Evolutionary conservation across 2,113 vertebrate species (phyloP).

Genomic region (Coracopsis vasa): DNA sequence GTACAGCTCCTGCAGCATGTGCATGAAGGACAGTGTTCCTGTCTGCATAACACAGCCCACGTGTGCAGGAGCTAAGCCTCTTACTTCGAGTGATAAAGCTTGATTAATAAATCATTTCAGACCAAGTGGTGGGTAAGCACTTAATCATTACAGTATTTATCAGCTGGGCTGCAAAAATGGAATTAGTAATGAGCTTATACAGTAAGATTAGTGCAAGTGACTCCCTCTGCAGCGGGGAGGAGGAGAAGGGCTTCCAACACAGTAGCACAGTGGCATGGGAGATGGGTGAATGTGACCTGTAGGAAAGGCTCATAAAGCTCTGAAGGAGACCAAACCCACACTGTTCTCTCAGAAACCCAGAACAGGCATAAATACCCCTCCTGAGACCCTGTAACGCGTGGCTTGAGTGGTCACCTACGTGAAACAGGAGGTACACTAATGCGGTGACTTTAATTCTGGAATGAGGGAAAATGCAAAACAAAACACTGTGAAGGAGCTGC

Average conservation of each 20-base stretch:
- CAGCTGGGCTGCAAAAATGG: background rate
- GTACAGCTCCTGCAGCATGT: background rate
- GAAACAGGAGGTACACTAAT: background rate
- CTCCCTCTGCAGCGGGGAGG: background rate
- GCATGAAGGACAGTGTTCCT: background rate
- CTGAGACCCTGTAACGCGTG: background rate
- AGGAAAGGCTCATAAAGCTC: background rate
- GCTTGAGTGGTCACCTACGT: background rate
- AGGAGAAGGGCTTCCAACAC: background rate
- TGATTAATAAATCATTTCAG: slow-evolving; percentile 10
- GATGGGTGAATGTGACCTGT: background rate
- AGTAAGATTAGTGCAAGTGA: background rate
- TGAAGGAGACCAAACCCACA: background rate
- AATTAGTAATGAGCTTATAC: background rate
- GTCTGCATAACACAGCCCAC: background rate
- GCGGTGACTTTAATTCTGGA: background rate
- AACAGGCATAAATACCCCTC: background rate
- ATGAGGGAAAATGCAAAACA: background rate
- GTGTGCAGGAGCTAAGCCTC: background rate
- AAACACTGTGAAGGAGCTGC: background rate
- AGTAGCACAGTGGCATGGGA: background rate
- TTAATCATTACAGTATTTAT: background rate
- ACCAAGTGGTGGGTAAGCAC: background rate
- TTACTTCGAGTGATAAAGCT: background rate
- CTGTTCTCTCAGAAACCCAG: background rate